phyloP scores from a whole-genome alignment of 2,888 invertebrate genomes.

The Meghimatium bilineatum region DNA sequence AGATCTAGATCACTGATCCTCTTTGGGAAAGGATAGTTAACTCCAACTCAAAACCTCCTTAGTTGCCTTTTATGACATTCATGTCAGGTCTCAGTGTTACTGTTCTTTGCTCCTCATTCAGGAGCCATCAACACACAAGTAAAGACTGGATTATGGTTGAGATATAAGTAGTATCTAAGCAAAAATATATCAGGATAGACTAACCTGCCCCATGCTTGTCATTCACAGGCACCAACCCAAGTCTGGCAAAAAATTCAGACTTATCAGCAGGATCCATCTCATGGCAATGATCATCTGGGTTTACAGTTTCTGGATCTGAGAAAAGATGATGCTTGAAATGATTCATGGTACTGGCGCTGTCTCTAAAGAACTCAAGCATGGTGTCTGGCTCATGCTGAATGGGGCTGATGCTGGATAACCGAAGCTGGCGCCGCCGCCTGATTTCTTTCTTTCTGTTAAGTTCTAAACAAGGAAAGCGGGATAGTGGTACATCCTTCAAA shows the following conservation, averaged over 20 bases:
- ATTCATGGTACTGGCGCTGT: slow-evolving; percentile 48
- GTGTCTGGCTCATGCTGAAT: slow-evolving; percentile 58
- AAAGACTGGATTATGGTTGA: no score
- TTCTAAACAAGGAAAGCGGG: slow-evolving; percentile 56
- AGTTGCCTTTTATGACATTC: no score
- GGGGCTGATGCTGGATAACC: slow-evolving; percentile 70
- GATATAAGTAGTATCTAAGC: no score
- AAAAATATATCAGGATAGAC: neutral
- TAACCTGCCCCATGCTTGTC: slow-evolving; percentile 33
- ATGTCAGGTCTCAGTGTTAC: no score
- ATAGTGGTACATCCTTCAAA: neutral
- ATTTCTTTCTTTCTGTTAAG: slow-evolving; percentile 66
- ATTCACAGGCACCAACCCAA: slow-evolving; percentile 24
- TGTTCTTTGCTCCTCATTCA: no score
- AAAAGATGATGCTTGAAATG: slow-evolving; percentile 54
- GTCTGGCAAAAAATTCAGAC: slow-evolving; percentile 14
- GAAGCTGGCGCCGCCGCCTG: slow-evolving; percentile 63
- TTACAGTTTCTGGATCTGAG: slow-evolving; percentile 25
- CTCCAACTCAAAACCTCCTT: no score
- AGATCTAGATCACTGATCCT: no score
- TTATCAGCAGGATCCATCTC: slow-evolving; percentile 26
- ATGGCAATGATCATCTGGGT: neutral
- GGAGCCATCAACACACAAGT: no score
- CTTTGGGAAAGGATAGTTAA: no score
- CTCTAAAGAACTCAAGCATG: neutral